Base-by-base conservation (phyloP, 2,113 vertebrate species). In the Cinclus mexicanus region DNA sequence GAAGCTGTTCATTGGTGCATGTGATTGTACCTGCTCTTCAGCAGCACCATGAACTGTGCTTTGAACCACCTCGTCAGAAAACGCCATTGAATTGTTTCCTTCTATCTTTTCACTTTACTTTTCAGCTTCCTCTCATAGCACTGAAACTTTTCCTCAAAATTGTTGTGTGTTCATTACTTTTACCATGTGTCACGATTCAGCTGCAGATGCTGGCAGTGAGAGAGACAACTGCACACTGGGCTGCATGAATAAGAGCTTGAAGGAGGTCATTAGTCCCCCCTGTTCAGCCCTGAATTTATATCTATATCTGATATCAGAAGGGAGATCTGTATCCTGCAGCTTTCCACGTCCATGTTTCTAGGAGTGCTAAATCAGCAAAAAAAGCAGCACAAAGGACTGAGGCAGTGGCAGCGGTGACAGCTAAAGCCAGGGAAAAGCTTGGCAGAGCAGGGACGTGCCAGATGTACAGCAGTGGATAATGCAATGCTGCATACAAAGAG, bases 401-500 rank as follows among this genome's bases (percentile, higher is more conserved):
- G 24, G 35, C 39, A 25, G 39, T 8, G 49, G 20, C 71, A 56
- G 15, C 1, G 2, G 29, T 6, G 39, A 18, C 5, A n/a, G 37
- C 9, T 47, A 24, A 87, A 74, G 11, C 23, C 59, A 21, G 47
- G 10, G 44, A 17, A 53, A 68, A 21, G 33, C 10, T 2, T 39
- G 47, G 26, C 29, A 47, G 52, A 41, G 53, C 49, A 64, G 52
- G 28, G 37, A 6, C 19, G 76, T 61, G 33, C 24, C 47, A n/a
- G 78, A 10, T 42, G 49, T 7, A 7, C 28, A 5, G 20, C 1
- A 35, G 16, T 0, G 39, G 21, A 10, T 2, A 41, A 24, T 3
- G 35, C 35, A 37, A 37, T 37, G n/a, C 46, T 67, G 8, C 8
- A 7, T 21, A 21, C 61, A 76, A 47, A 76, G 85, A 16, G n/a